Percentiles rank a stretch among this genome's conserved stretches.
These are phyloP conservation scores for Colletes collaris DNA, from an alignment of 2,888 invertebrate species.

Conservation along the genomic window DNA sequence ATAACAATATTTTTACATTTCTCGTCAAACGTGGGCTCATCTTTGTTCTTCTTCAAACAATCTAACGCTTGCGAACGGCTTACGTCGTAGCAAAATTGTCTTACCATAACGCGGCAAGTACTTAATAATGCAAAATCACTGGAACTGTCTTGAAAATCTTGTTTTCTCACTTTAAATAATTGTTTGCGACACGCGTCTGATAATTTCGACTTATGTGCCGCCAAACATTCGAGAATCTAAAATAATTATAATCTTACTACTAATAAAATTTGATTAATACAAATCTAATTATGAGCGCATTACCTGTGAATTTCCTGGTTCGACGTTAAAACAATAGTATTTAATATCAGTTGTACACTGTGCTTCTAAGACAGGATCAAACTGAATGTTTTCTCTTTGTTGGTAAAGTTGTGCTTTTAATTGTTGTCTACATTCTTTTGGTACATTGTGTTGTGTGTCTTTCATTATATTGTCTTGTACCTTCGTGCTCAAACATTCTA, in stretches of 20 bases:
- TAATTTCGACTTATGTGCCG: constrained; percentile 85
- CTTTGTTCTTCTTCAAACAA: constrained; percentile 91
- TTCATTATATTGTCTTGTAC: constrained; percentile 93
- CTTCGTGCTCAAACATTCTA: constrained; percentile 94
- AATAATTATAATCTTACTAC: constrained; percentile 59
- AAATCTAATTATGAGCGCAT: constrained; percentile 20
- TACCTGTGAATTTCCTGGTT: constrained; percentile 87
- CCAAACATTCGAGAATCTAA: constrained; percentile 92
- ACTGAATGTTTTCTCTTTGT: constrained; percentile 93
- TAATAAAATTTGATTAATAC: neutral
- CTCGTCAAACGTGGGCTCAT: constrained; percentile 91
- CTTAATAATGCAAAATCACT: constrained; percentile 93
- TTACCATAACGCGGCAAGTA: constrained; percentile 93
- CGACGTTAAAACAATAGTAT: constrained; percentile 88
- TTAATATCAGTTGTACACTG: constrained; percentile 92
- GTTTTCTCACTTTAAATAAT: constrained; percentile 93
- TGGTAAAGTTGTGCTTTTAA: constrained; percentile 95
- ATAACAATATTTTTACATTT: constrained; percentile 93
- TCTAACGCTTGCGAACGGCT: constrained; percentile 89
- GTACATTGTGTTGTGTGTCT: constrained; percentile 90
- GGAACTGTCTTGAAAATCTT: constrained; percentile 93
- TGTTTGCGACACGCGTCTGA: constrained; percentile 90
- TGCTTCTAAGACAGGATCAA: constrained; percentile 92
- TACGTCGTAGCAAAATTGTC: constrained; percentile 89
- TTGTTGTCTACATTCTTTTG: constrained; percentile 95